These are phyloP conservation scores for Ceramica pisi DNA, from an alignment of 2,888 invertebrate species.

Conservation along the genomic window DNA sequence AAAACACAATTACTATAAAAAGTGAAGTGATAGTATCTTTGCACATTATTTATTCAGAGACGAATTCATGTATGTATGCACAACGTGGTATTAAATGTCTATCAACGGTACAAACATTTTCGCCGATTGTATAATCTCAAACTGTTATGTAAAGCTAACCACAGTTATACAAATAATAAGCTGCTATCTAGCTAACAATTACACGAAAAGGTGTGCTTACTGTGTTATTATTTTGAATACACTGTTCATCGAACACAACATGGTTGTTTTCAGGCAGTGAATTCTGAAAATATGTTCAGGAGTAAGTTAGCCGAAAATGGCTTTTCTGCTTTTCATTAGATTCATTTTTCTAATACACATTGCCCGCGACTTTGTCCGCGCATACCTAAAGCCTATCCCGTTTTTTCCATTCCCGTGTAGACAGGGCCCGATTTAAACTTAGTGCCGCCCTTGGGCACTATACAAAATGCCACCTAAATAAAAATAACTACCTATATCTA, in stretches of 20 bases:
- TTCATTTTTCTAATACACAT: too few relatives aligned
- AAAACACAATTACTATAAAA: constrained; percentile 42
- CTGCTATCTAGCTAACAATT: constrained; percentile 29
- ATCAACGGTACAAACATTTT: constrained; percentile 58
- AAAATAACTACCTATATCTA: too few relatives aligned
- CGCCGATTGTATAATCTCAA: constrained; percentile 57
- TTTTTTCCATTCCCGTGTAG: too few relatives aligned
- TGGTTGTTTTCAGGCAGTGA: not conserved
- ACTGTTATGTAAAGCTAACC: constrained; percentile 36
- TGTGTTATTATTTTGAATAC: constrained; percentile 39
- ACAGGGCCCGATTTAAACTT: too few relatives aligned
- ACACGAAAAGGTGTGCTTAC: constrained; percentile 20
- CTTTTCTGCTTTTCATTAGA: too few relatives aligned
- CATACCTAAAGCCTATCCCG: too few relatives aligned
- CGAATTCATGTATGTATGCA: constrained; percentile 54
- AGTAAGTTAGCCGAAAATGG: too few relatives aligned
- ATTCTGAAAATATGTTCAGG: not conserved
- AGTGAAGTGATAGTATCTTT: constrained; percentile 66
- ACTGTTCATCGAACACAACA: constrained; percentile 2
- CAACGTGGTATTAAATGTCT: constrained; percentile 63
- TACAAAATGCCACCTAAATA: too few relatives aligned
- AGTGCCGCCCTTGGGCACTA: too few relatives aligned
- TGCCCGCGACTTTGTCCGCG: too few relatives aligned
- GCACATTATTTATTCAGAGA: constrained; percentile 70
- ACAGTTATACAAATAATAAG: constrained; percentile 20